Base-by-base conservation (phyloP, 64 coral and sea anemone genomes). In the Platygyra sinensis region DNA sequence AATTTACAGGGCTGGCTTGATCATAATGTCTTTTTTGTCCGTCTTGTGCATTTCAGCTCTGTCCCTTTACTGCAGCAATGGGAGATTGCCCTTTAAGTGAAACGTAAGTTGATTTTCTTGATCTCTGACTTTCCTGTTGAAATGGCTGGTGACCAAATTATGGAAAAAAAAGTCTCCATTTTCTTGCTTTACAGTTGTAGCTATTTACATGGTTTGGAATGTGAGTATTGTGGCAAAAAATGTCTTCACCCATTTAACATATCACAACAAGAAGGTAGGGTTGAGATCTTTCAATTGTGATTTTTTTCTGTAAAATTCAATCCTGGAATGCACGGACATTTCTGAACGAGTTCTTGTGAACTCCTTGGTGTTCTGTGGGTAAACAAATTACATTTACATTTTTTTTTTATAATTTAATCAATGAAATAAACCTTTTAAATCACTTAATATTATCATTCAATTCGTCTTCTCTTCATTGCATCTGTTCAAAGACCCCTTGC, bases 181-280 rank as follows among this genome's bases (percentile, higher is more conserved):
- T 28, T 84, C 3, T 71, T 64, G 31, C 25, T 63, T 13, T 49
- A 50, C 60, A 88, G 87, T 9, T 88, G 87, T 31, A n/a, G 32
- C 17, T 88, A 88, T 65, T 75, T 88, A 77, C 87, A 88, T 67
- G 87, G 87, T 64, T 77, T 88, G 24, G 87, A 88, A 65, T 88
- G 87, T 65, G 87, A 88, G 57, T 88, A 77, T 38, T 88, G 87
- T 64, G 87, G 87, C 24, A 38, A 63, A 30, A 75, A 64, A 64
- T 77, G 87, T 42, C 55, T 88, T 19, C 87, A 88, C 27, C 87
- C 87, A 63, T 49, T 76, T 61, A 38, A 88, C 36, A 15, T 36
- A n/a, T 16, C 51, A 64, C 87, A 88, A 20, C 87, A 77, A 30
- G 32, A 64, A 76, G 87, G 87, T 88, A 18, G 24, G 73, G 38